phyloP scores from a whole-genome alignment of 1,140 invertebrate genomes.

The Odontomachus brunneus region DNA sequence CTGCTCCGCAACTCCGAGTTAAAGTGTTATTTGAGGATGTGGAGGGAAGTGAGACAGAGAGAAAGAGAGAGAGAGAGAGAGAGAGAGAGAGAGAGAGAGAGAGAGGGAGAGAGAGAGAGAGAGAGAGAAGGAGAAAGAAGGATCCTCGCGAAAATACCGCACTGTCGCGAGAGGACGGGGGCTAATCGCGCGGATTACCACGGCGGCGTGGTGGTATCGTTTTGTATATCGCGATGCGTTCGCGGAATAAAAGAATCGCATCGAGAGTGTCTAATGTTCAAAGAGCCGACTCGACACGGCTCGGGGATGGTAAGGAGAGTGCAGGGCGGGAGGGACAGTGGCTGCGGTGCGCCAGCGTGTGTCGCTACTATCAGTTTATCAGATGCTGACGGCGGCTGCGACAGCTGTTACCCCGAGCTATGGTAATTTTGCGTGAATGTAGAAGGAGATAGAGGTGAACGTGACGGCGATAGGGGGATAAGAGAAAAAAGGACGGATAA shows the following conservation, averaged over 20 bases:
- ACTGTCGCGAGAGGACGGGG: background rate
- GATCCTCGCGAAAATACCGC: conserved; percentile 24
- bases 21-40: conserved; percentile 41
- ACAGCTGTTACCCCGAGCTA: conserved; percentile 83
- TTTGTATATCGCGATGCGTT: background rate
- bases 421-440: conserved; percentile 80
- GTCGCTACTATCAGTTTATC: conserved; percentile 84
- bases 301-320: background rate
- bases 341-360: conserved; percentile 57
- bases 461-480: background rate
- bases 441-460: conserved; percentile 1
- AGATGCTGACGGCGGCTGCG: conserved; percentile 77
- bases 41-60: too few relatives aligned
- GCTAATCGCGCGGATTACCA: conserved; percentile 27
- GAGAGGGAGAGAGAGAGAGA: background rate
- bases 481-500: conserved; percentile 6
- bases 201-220: conserved; percentile 22
- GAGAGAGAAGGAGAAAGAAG: conserved; percentile 5
- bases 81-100: conserved; percentile 1
- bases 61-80: background rate
- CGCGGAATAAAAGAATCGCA: conserved; percentile 30
- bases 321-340: too few relatives aligned
- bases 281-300: background rate
- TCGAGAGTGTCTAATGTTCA: background rate
- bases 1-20: conserved; percentile 32